Base-by-base conservation (phyloP, 2,113 vertebrate genomes). In the Pollimyrus isidori region DNA sequence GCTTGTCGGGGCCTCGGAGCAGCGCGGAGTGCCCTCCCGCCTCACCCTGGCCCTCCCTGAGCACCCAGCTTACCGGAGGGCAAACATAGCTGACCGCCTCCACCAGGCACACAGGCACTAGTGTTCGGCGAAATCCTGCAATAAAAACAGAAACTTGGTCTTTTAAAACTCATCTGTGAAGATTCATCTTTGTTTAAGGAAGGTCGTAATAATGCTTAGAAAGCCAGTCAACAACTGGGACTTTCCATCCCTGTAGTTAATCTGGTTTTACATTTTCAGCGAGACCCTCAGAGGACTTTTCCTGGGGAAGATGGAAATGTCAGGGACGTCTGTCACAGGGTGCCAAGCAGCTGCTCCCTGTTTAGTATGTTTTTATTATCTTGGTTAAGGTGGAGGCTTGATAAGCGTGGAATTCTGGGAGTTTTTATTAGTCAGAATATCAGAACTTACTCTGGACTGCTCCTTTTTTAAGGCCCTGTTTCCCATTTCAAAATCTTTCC, bases 1-100 rank as follows among this genome's bases (percentile, higher is more conserved):
- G 91, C 94, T 95, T 94, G 93, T 93, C 92, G 91, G 93, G 88
- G 89, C 92, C 93, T 91, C 93, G 94, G 94, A 76, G 73, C 94
- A 92, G 93, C 91, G 91, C 90, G 88, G 6, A 5, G 92, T 91
- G 90, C 90, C 93, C 93, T 91, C 0, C 0, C 92, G 93, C 91
- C 92, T 91, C 11, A 46, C 39, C 49, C 84, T 39, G 30, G 53
- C 42, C 30, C 46, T 65, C 91, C 90, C 92, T 93, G 94, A 93
- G 93, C 94, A 93, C 92, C 93, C 93, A 62, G 89, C 50, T 17
- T 3, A 19, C 13, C 50, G 17, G 83, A 4, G 23, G 42, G 15
- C 11, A 1, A 7, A 39, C 35, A 19, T 17, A 42, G 15, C 7
- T 0, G 35, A 4, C 69, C 15, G 0, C 13, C 73, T 76, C 5